A percentile compares a stretch with the other conserved stretches of the same genome.
These are phyloP conservation scores for Branchinecta lindahli DNA, from an alignment of 1,140 invertebrate genomes.

Conservation along the genomic window DNA sequence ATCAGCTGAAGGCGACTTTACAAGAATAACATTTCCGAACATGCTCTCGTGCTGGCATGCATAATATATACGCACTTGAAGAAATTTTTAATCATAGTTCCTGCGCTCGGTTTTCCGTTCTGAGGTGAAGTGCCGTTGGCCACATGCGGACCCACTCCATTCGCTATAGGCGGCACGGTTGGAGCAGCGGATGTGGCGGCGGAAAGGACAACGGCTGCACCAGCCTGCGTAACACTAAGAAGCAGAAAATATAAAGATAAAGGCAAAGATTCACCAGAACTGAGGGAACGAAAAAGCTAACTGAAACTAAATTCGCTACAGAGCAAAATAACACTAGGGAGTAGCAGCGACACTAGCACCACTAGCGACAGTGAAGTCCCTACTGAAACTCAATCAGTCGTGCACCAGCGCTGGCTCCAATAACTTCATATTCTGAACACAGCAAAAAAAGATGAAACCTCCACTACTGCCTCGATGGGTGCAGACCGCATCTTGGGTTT, in stretches of 20 bases:
- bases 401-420: too few species aligned
- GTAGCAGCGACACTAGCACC: too few species aligned
- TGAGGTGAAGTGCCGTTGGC: conserved; percentile 37
- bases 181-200: conserved; percentile 10
- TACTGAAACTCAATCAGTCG: too few species aligned
- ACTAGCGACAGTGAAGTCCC: too few species aligned
- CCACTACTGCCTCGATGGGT: too few species aligned
- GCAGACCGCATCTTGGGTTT: too few species aligned
- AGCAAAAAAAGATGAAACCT: too few species aligned
- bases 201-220: conserved; percentile 20
- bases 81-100: conserved; percentile 85
- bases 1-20: too few species aligned
- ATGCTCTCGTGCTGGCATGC: too few species aligned
- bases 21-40: too few species aligned
- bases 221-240: conserved; percentile 13
- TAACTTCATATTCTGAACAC: too few species aligned
- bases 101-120: conserved; percentile 56
- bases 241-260: not conserved
- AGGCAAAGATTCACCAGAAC: not conserved
- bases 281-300: not conserved
- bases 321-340: not conserved
- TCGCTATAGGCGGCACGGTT: conserved; percentile 12
- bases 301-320: not conserved
- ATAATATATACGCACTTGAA: conserved; percentile 53
- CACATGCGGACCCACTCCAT: conserved; percentile 9